Evolutionary conservation across 2,888 invertebrate genomes (phyloP), one percentile per base, ranked within the genome.

Genomic region (Scelioninae gen. 2): DNA sequence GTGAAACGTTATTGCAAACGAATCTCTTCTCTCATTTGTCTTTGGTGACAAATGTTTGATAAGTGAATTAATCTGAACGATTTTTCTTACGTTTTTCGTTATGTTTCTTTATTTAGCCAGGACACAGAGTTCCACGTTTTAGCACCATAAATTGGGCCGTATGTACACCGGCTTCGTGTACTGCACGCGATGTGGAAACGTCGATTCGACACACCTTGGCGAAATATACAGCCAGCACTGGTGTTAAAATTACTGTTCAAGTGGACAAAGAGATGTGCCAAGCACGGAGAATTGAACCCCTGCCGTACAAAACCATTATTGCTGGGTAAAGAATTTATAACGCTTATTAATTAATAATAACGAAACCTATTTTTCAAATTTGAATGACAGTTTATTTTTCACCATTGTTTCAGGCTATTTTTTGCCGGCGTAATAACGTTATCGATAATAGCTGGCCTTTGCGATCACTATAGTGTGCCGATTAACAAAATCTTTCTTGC

Each of bases 71-170:
- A n/a, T n/a, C n/a, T n/a, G n/a, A n/a, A n/a, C n/a, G n/a, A n/a
- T n/a, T n/a, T n/a, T n/a, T n/a, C n/a, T n/a, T n/a, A n/a, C n/a
- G n/a, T n/a, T n/a, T n/a, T n/a, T n/a, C n/a, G n/a, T n/a, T n/a
- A n/a, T n/a, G n/a, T n/a, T n/a, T n/a, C n/a, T 48, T 19, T 86
- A 86, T 53, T 67, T 79, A 92, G 92, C 91, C 92, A 43, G 92
- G 92, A 4, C 92, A 92, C 82, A 87, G 92, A 72, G 90, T 92
- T 5, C 92, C 92, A 0, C 87, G 91, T 73, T 92, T 90, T 79
- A 90, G 90, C 2, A 88, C 90, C 11, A 87, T 92, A 50, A 90
- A 91, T 77, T 92, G 92, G 92, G 92, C 90, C 1, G 81, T 92
- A 10, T 92, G 92, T 79, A 88, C 91, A n/a, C 92, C 92, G 1